Conservation (phyloP, 2,797 vertebrate genomes). For the Hafferia zeledoni region DNA sequence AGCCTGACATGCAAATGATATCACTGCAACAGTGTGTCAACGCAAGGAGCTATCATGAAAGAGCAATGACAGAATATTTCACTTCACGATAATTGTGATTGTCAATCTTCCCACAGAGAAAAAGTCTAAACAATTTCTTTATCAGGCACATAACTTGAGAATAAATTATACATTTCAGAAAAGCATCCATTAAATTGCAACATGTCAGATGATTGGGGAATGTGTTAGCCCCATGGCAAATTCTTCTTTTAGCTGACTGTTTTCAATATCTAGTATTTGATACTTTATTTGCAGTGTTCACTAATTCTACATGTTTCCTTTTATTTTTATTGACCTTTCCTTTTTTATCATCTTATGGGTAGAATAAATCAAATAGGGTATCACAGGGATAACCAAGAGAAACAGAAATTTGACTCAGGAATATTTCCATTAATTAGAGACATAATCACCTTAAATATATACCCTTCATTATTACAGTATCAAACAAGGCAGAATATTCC, state of each 20-base stretch:
- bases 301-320: background rate
- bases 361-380: background rate
- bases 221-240: background rate
- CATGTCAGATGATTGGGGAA: background rate
- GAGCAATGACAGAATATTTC: background rate
- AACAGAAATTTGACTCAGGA: conserved; percentile 43
- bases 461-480: conserved; percentile 32
- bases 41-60: background rate
- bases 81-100: background rate
- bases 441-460: conserved; percentile 48
- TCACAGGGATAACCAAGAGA: conserved; percentile 13
- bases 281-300: background rate
- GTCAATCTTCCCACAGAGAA: background rate
- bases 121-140: background rate
- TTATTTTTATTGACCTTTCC: conserved; percentile 28
- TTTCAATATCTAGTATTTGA: background rate
- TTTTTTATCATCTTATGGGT: background rate
- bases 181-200: background rate
- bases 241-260: background rate
- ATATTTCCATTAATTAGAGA: conserved; percentile 50
- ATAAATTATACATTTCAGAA: background rate
- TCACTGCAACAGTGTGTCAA: background rate
- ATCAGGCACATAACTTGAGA: background rate
- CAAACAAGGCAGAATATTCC: conserved; percentile 31
- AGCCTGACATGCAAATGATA: background rate